Evolutionary conservation across 2,113 vertebrate species (phyloP).

Genomic region (Rousettus leschenaultii): DNA sequence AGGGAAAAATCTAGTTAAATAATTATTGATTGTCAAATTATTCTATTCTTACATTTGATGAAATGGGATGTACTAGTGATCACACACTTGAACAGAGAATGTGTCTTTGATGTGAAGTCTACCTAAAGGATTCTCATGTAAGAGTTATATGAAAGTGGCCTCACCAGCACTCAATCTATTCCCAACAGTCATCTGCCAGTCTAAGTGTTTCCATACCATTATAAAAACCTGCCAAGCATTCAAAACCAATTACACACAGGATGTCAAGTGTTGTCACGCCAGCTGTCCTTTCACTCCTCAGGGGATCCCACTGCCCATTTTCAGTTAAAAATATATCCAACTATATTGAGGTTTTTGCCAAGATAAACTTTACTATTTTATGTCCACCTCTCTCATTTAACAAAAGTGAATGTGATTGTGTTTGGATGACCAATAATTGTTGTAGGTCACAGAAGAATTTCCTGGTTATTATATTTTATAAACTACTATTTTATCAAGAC

Average conservation of each 20-base stretch:
- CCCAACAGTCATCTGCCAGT: slow-evolving; percentile 75
- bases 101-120: slow-evolving; percentile 71
- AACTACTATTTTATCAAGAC: background rate
- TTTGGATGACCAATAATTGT: background rate
- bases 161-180: slow-evolving; percentile 78
- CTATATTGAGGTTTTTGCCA: background rate
- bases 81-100: slow-evolving; percentile 58
- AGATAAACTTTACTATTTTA: slow-evolving; percentile 27
- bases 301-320: slow-evolving; percentile 56
- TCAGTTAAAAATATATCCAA: slow-evolving; percentile 60
- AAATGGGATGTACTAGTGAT: slow-evolving; percentile 37
- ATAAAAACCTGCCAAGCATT: slow-evolving; percentile 79
- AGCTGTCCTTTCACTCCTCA: slow-evolving; percentile 72
- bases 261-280: slow-evolving; percentile 76
- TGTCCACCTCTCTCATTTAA: background rate
- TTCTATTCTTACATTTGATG: slow-evolving; percentile 56
- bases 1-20: slow-evolving; percentile 51
- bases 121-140: slow-evolving; percentile 73
- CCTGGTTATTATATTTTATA: background rate
- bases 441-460: background rate
- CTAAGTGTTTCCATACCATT: slow-evolving; percentile 71
- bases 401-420: background rate
- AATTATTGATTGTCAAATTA: background rate
- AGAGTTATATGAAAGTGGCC: slow-evolving; percentile 73
- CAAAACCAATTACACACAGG: slow-evolving; percentile 80